These are phyloP conservation scores for Ascaphus truei DNA, from an alignment of 2,113 vertebrate species.

Conservation along the genomic window DNA sequence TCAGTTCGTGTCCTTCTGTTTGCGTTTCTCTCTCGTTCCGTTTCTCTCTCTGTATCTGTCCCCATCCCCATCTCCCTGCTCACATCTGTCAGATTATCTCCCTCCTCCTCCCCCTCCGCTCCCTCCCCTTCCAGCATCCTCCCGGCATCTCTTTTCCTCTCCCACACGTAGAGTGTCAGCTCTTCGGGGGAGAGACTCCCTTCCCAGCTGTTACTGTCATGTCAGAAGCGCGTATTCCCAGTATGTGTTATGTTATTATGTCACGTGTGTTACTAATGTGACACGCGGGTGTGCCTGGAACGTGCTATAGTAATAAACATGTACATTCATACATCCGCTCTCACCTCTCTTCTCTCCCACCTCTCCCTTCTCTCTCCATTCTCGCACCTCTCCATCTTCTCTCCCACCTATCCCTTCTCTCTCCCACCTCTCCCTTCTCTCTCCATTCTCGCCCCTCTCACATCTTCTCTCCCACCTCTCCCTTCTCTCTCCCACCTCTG, in stretches of 20 bases:
- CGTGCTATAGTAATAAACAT: no score
- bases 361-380: neutral
- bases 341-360: neutral
- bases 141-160: neutral
- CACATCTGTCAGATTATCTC: slow-evolving; percentile 4
- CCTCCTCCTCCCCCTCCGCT: neutral
- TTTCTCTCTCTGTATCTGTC: slow-evolving; percentile 19
- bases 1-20: slow-evolving; percentile 8
- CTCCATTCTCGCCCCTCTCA: no score
- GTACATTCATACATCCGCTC: no score
- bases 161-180: no score
- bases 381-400: neutral
- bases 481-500: no score
- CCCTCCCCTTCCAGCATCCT: neutral
- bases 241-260: no score
- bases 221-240: no score
- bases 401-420: neutral
- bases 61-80: slow-evolving; percentile 23
- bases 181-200: no score
- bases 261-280: no score
- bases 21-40: slow-evolving; percentile 8
- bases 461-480: neutral
- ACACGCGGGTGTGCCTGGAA: no score
- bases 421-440: neutral
- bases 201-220: no score